Base-by-base conservation (phyloP, 2,888 invertebrate species). In the Pristionchus arcanus region DNA sequence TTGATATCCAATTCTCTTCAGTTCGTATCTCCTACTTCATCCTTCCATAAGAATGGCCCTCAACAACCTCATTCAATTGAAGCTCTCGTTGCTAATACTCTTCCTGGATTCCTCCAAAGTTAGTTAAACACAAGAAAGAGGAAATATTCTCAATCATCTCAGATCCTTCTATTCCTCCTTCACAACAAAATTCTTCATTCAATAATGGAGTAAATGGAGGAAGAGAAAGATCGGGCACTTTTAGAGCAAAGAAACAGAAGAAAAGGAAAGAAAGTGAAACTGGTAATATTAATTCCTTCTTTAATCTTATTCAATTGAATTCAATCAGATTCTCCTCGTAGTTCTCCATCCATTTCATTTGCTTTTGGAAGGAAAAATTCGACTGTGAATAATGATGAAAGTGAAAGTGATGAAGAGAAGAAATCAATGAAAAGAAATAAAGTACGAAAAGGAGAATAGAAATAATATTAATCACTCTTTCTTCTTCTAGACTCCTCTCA, bases 401-500 rank as follows among this genome's bases (percentile, higher is more conserved):
- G 55, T 9, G 25, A n/a, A 55, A 49, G 42, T 25, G 59, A 16
- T 28, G 55, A 49, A 84, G 34, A 31, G 28, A 84, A 84, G 34
- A 84, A 84, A 49, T 53, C 49, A 19, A 15, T n/a, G 2, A 5
- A 9, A 68, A 68, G n/a, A 31, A 19, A 31, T 5, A 31, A n/a
- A 28, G 31, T 68, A n/a, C 11, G 11, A 13, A 31, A 11, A 16
- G 15, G 34, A 37, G 37, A 34, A 42, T 31, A 1, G 11, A 28
- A 34, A 37, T 7, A 31, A 68, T 28, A 63, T 2, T 25, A 63
- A 25, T 28, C 3, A 34, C n/a, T 16, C 37, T 59, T 59, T 19
- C 4, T 59, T 28, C 31, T 59, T 59, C 21, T 25, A 89, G 89
- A 89, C 89, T 11, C 90, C 92, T 1, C 86, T 94, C 28, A 92